Percentiles rank a stretch among this genome's conserved stretches.
phyloP scores from a whole-genome alignment of 1,140 invertebrate species.

The Diabrotica undecimpunctata region DNA sequence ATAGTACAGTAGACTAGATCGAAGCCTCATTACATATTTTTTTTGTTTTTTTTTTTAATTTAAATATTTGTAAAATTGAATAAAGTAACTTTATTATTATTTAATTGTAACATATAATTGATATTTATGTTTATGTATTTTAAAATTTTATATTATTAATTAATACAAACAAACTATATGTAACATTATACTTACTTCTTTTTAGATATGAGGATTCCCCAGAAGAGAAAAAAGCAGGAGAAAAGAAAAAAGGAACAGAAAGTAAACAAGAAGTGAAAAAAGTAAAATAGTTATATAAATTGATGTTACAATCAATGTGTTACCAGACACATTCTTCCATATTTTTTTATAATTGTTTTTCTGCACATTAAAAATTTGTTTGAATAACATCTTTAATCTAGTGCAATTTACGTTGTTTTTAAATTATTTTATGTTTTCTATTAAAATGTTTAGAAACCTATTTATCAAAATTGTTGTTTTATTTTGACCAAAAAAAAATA shows the following conservation, averaged over 20 bases:
- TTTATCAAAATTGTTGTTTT: not conserved
- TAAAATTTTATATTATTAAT: no score
- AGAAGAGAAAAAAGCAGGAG: conserved; percentile 25
- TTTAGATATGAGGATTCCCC: conserved; percentile 30
- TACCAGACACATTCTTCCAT: conserved; percentile 7
- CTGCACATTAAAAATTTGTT: conserved; percentile 15
- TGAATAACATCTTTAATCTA: conserved; percentile 5
- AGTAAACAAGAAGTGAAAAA: conserved; percentile 27
- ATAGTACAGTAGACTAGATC: no score
- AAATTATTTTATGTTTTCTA: conserved; percentile 26
- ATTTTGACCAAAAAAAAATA: no score
- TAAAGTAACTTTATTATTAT: no score
- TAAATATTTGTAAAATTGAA: no score
- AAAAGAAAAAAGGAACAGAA: conserved; percentile 25
- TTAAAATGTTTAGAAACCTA: conserved; percentile 20
- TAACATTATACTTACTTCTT: not conserved
- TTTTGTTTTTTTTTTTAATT: no score
- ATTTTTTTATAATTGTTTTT: conserved; percentile 9
- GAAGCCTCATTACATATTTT: no score
- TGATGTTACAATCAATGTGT: not conserved
- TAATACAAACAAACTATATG: no score
- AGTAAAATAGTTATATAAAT: conserved; percentile 10
- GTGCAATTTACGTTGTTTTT: conserved; percentile 21
- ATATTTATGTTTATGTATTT: no score
- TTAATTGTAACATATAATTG: no score